Base-by-base conservation (phyloP, 2,113 vertebrate genomes). In the Cepphus grylle region DNA sequence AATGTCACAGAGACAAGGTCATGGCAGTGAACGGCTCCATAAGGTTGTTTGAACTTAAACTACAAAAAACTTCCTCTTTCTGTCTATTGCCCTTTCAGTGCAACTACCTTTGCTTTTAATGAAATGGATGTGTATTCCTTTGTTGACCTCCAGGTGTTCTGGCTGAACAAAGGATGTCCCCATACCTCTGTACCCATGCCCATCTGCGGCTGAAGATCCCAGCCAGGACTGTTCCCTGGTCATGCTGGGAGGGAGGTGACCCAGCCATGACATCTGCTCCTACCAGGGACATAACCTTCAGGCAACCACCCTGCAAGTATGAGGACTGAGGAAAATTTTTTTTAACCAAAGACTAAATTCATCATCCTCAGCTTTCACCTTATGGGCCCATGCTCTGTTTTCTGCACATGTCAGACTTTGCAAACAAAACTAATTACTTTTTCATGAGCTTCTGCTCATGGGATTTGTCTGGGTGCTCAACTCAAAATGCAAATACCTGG, bases 261-360 rank as follows among this genome's bases (percentile, higher is more conserved):
- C 12, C 4, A 6, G 13, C 15, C 49, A 70, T 2, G 3, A 12
- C 25, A 72, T 25, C 23, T 47, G 13, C 13, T 61, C 19, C 21
- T 78, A 12, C 12, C 21, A 79, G 45, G 52, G 32, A 7, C 1
- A 0, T 40, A 45, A 30, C 17, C 10, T 21, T 74, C 0, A 1
- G 27, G 15, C 47, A 65, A 19, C 9, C 15, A 77, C 25, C 9
- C 17, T 63, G 20, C 8, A 56, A 50, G 10, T 13, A 52, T 15
- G 4, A 62, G 9, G 47, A 61, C 1, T 0, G 0, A 52, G 34
- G 22, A 85, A 72, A 82, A 18, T 0, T 11, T 30, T 3, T 88
- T 88, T 72, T 55, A 85, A 76, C 26, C 25, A 32, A 55, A 59
- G 20, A n/a, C 21, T 72, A n/a, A 73, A 65, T 69, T 88, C 47